A percentile compares a stretch with the other conserved stretches of the same genome.
Evolutionary conservation across 2,797 vertebrate genomes (phyloP).

Genomic region (Typhlichthys subterraneus): DNA sequence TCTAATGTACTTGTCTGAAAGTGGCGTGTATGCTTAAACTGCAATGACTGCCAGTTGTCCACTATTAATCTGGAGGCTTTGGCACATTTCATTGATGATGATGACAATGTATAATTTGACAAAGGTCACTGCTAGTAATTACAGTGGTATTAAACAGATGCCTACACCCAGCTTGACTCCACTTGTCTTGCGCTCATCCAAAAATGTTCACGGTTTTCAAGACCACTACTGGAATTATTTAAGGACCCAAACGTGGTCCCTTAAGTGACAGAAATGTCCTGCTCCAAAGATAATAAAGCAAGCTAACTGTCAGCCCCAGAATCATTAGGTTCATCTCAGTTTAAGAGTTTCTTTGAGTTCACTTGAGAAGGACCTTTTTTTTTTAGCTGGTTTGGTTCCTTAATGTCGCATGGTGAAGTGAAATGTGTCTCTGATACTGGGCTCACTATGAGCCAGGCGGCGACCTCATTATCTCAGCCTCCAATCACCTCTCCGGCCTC

Average conservation of each 20-base stretch:
- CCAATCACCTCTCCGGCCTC: conserved; percentile 66
- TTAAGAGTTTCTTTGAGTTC: conserved; percentile 20
- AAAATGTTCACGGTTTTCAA: conserved; percentile 49
- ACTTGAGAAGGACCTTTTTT: conserved; percentile 17
- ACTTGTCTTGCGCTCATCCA: conserved; percentile 42
- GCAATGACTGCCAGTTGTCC: conserved; percentile 27
- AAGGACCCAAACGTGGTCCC: conserved; percentile 5
- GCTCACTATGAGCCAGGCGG: conserved; percentile 43
- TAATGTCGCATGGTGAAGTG: conserved; percentile 26
- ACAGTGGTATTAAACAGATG: conserved; percentile 61
- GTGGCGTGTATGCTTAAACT: conserved; percentile 21
- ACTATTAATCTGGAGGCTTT: conserved; percentile 54
- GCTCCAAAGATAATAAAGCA: conserved; percentile 27
- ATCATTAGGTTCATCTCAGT: conserved; percentile 10
- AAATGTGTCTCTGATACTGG: conserved; percentile 36
- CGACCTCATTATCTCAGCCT: conserved; percentile 66
- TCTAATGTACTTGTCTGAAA: conserved; percentile 17
- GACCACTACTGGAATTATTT: conserved; percentile 50
- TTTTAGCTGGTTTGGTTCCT: conserved; percentile 17
- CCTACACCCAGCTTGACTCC: conserved; percentile 54
- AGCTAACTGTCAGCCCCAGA: conserved; percentile 20
- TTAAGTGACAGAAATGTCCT: conserved; percentile 23
- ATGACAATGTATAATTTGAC: conserved; percentile 54
- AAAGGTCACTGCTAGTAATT: conserved; percentile 75
- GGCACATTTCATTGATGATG: conserved; percentile 62